These are phyloP conservation scores for Acanthiza pusilla DNA, from an alignment of 2,797 vertebrate genomes.

Conservation along the genomic window DNA sequence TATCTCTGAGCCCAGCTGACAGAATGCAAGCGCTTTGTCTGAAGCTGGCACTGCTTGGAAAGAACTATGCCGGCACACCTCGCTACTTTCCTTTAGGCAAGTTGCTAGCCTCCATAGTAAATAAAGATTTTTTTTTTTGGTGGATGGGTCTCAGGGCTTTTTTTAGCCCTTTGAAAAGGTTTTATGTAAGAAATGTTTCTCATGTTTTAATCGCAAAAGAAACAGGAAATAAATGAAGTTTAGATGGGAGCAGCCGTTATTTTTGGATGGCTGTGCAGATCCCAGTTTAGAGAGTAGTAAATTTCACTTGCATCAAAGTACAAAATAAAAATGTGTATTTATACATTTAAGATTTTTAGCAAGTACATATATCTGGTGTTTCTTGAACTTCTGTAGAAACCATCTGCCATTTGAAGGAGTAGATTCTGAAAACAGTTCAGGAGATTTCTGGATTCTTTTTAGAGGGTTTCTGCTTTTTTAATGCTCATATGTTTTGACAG, in stretches of 20 bases:
- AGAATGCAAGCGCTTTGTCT: conserved; percentile 92
- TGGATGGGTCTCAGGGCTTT: neutral
- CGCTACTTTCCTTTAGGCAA: conserved; percentile 94
- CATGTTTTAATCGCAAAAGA: neutral
- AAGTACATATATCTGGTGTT: neutral
- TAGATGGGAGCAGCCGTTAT: neutral
- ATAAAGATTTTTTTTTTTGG: neutral
- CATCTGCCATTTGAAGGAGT: neutral
- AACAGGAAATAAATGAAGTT: neutral
- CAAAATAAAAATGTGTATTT: neutral
- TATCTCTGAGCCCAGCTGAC: conserved; percentile 85
- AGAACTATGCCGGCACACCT: conserved; percentile 90
- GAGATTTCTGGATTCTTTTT: neutral
- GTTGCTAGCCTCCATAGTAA: neutral
- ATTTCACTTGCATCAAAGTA: neutral
- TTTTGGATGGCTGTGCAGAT: neutral
- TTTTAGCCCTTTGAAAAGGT: neutral
- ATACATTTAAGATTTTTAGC: neutral
- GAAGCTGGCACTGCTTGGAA: conserved; percentile 93
- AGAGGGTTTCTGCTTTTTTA: neutral
- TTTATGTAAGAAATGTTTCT: neutral
- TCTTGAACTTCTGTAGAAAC: neutral
- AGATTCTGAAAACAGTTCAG: neutral
- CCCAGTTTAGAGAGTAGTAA: neutral
- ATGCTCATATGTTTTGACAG: neutral